Evolutionary conservation across 2,888 invertebrate species (phyloP), one percentile per base, ranked within the genome.

Genomic region (Phaedon cochleariae): DNA sequence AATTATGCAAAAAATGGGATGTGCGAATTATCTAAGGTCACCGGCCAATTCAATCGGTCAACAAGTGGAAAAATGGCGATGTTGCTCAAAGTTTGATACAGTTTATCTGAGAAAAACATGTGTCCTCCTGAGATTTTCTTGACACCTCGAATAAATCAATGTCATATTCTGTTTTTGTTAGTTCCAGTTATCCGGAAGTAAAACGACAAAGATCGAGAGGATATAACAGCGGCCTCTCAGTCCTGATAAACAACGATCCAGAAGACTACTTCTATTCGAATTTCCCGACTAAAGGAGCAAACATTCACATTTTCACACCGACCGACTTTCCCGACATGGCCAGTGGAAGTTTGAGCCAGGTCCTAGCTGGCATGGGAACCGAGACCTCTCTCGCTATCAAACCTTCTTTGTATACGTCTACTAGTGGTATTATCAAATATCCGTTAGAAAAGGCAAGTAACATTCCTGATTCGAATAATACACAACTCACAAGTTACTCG

Each of bases 311-410:
- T 10, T 57, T 57, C 45, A 0, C 21, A 41, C 57, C 57, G 10
- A 37, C 26, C 10, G 41, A 57, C 22, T 57, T 57, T 41, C 57
- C 45, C 9, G 57, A 57, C 7, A 45, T 57, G 21, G 41, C 17
- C 45, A 57, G 57, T 15, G 57, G 57, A 15, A 57, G 57, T 22
- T 26, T 57, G 9, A 41, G 26, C 20, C 10, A 22, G 7, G 22
- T 57, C 7, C 17, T 57, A 20, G 57, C 41, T 5, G 57, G 45
- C 10, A 17, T 41, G 21, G 57, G 57, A 21, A 57, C 22, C n/a
- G 45, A 57, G 22, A 45, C 45, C 21, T 22, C 45, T 41, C 26
- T 57, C 10, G 26, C 20, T 22, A 21, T 57, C 15, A 17, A 17
- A n/a, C 41, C 57, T 12, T 41, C 57, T 37, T 9, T 57, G 7